phyloP scores from a whole-genome alignment of 2,113 vertebrate genomes.

The Spheniscus mendiculus region DNA sequence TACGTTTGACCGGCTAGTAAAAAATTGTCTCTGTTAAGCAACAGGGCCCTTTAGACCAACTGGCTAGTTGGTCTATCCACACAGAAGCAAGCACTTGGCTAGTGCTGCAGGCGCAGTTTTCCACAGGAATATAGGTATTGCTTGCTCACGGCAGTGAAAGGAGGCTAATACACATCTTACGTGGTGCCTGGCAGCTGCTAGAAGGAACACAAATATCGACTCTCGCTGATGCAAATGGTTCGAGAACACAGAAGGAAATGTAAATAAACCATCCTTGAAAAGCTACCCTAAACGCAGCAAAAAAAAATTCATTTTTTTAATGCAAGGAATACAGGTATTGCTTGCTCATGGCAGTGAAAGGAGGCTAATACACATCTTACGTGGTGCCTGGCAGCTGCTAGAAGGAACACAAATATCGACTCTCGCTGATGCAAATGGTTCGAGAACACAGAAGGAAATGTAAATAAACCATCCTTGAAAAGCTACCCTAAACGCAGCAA shows the following conservation, averaged over 20 bases:
- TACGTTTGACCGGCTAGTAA: not conserved
- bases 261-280: constrained; percentile 14
- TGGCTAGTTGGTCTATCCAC: fast-evolving
- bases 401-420: not conserved
- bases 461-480: constrained; percentile 14
- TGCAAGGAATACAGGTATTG: not conserved
- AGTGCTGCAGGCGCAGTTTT: not conserved
- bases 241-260: not conserved
- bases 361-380: not conserved
- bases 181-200: not conserved
- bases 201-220: not conserved
- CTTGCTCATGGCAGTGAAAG: not conserved
- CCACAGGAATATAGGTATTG: not conserved
- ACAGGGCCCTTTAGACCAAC: not conserved
- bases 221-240: not conserved
- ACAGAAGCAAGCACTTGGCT: not conserved
- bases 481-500: not conserved
- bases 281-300: not conserved
- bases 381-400: not conserved
- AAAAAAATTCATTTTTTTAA: not conserved
- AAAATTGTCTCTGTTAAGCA: not conserved
- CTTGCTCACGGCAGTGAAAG: not conserved
- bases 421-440: not conserved
- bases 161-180: not conserved
- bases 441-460: not conserved